Evolutionary conservation across 2,888 invertebrate species (phyloP).

Genomic region (Polydrusus tereticollis): DNA sequence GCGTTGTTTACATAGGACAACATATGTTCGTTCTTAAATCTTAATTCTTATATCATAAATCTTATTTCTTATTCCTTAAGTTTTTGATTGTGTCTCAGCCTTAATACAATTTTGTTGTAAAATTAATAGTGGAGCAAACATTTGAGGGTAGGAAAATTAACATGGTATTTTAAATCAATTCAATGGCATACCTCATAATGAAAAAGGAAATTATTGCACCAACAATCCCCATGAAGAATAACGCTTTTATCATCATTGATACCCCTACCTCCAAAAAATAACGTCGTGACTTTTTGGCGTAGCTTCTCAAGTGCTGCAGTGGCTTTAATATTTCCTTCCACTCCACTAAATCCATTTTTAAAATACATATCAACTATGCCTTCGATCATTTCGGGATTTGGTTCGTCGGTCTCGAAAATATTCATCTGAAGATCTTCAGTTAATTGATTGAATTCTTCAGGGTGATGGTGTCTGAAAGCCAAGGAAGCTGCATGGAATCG

Average conservation of each 20-base stretch:
- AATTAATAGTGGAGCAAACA: no score
- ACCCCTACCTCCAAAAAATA: background rate
- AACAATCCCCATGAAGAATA: constrained; percentile 57
- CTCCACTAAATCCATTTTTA: constrained; percentile 21
- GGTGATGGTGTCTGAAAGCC: constrained; percentile 56
- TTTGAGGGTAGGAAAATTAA: no score
- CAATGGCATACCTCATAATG: constrained; percentile 49
- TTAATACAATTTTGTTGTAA: no score
- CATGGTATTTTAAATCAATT: no score
- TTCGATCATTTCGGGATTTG: background rate
- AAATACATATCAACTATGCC: constrained; percentile 8
- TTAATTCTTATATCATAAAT: no score
- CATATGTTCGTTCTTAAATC: no score
- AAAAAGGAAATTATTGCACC: constrained; percentile 58
- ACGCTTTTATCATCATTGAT: constrained; percentile 22
- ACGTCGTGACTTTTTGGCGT: background rate
- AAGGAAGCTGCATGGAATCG: constrained; percentile 59
- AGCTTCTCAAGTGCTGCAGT: background rate
- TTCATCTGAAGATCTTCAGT: constrained; percentile 23
- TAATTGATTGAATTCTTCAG: constrained; percentile 50
- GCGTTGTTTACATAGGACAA: no score
- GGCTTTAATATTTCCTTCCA: constrained; percentile 21
- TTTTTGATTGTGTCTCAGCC: no score
- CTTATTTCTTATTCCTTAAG: no score
- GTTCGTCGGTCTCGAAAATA: constrained; percentile 12